Evolutionary conservation across 2,888 invertebrate genomes (phyloP), one percentile per base, ranked within the genome.

Genomic region (Pelosia muscerda): DNA sequence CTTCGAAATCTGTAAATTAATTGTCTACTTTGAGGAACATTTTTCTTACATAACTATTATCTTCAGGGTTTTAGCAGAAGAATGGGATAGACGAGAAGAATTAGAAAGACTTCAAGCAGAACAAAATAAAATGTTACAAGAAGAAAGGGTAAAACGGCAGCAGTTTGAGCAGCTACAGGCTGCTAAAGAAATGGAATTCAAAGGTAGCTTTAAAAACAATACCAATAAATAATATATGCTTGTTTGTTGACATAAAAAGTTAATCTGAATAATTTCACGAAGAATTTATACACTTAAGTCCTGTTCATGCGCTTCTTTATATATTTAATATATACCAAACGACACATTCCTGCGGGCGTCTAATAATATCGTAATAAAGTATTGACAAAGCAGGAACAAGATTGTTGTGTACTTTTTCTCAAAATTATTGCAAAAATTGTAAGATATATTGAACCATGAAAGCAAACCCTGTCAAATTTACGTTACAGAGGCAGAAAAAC

Each of bases 31-130:
- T n/a, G n/a, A n/a, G n/a, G n/a, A n/a, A n/a, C n/a, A n/a, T n/a
- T n/a, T n/a, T n/a, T n/a, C n/a, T 56, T 15, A 56, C 56, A 38
- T 1, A 38, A 22, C 13, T 38, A n/a, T 70, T 73, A 19, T 63
- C 72, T 71, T 54, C 77, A 95, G 96, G 78, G 97, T 98, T 61
- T 90, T 98, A 76, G 96, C 97, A 63, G 98, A 98, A 91, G 98
- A 98, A 93, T 97, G 97, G 97, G 97, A 97, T 81, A 97, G 96
- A 84, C 91, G 97, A 75, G 97, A 97, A 86, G 97, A 98, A 87
- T 87, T 98, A 75, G 98, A 98, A 90, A 95, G 96, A 77, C 91
- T 98, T n/a, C 97, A 98, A 88, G 96, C 96, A 83, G 97, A 98
- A 88, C 97, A 98, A 84, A 95, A 96, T 76, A 91, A 95, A 84